These are phyloP conservation scores for Halcyon senegalensis DNA, from an alignment of 2,113 vertebrate species.

Conservation along the genomic window DNA sequence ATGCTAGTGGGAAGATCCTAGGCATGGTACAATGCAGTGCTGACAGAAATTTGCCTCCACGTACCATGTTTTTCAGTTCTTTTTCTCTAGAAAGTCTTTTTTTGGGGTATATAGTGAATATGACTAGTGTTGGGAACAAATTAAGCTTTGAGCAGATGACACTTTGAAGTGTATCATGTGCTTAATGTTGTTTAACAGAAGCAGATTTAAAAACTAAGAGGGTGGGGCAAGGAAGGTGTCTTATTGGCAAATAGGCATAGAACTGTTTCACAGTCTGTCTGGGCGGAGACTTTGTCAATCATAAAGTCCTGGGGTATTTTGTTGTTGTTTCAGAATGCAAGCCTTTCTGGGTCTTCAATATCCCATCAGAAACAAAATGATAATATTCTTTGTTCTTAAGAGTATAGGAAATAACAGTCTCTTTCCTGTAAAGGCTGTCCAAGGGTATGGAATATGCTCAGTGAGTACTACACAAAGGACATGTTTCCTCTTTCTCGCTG, in stretches of 20 bases:
- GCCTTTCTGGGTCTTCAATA: not conserved
- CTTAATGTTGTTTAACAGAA: not conserved
- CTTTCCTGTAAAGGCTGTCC: not conserved
- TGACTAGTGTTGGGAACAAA: not conserved
- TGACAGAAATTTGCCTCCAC: not conserved
- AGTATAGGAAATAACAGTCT: not conserved
- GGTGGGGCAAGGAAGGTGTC: not conserved
- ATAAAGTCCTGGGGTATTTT: not conserved
- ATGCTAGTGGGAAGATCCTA: not conserved
- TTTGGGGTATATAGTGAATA: not conserved
- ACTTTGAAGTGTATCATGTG: fast-evolving
- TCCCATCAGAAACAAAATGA: not conserved
- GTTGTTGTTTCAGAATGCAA: not conserved
- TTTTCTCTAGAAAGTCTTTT: not conserved
- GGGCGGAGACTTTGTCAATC: not conserved
- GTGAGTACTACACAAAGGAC: not conserved
- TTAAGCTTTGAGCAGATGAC: not conserved
- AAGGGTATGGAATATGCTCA: not conserved
- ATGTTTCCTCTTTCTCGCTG: not conserved
- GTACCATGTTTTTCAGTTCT: not conserved
- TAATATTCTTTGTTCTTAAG: not conserved
- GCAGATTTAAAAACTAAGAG: not conserved
- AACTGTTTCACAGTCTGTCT: not conserved
- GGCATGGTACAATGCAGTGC: not conserved
- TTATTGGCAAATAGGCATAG: not conserved